Evolutionary conservation across 2,113 vertebrate species (phyloP).

Genomic region (Lophochroa leadbeateri): DNA sequence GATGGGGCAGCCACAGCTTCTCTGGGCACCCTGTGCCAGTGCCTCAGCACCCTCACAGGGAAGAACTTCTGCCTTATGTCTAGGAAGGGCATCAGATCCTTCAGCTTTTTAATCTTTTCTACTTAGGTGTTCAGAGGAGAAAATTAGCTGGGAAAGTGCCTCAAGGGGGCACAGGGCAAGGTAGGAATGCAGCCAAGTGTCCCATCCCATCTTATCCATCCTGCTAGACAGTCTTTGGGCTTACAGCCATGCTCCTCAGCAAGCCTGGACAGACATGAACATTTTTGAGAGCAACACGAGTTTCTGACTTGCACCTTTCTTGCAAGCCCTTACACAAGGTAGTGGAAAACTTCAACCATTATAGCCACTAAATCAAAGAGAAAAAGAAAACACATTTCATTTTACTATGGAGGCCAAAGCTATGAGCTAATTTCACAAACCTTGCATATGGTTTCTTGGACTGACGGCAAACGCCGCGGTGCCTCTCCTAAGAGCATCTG

Average conservation of each 20-base stretch:
- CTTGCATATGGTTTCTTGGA: not conserved
- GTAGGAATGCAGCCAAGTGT: not conserved
- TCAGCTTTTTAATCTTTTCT: not conserved
- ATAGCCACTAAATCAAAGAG: not conserved
- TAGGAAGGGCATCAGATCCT: not conserved
- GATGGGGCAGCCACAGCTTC: not conserved
- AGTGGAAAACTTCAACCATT: not conserved
- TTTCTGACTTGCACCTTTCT: not conserved
- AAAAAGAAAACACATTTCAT: not conserved
- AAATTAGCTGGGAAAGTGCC: not conserved
- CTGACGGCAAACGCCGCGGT: not conserved
- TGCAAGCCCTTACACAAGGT: not conserved
- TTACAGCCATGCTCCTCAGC: not conserved
- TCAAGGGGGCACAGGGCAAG: not conserved
- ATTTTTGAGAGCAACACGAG: not conserved
- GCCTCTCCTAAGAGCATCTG: not conserved
- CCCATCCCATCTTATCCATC: not conserved
- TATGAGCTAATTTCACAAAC: not conserved
- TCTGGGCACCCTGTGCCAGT: not conserved
- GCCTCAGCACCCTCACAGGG: not conserved
- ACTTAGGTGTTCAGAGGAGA: not conserved
- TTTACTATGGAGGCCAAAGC: not conserved
- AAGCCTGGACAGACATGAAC: not conserved
- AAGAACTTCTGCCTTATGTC: not conserved
- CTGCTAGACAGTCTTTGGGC: not conserved